Evolutionary conservation across 92 coral and sea anemone species (phyloP), one percentile per base, ranked within the genome.

Genomic region (Virgularia gustaviana): DNA sequence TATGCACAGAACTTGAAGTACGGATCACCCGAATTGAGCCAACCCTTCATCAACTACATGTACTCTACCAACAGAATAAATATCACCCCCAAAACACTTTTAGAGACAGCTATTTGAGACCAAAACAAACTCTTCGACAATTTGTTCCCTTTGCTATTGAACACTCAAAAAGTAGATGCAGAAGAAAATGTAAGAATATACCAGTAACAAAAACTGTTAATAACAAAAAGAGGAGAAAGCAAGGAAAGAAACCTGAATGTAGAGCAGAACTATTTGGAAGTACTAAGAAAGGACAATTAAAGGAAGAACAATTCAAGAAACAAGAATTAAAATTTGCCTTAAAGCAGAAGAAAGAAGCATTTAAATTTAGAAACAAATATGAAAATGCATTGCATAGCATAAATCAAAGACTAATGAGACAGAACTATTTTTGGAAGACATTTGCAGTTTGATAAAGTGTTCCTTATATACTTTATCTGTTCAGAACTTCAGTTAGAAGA

Each of bases 261-360:
- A 16, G 8, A 32, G 19, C 55, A 38, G 30, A 34, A 32, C 9
- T 49, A 4, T 36, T 28, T 51, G 22, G 41, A 49, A 68, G 35
- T 16, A 11, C 19, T 34, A 28, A 32, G 36, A 30, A 65, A 36
- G 30, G 44, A 22, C 72, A 65, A 65, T 8, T 65, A 9, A 65
- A 41, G 29, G 19, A 23, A 34, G 38, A 2, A 3, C 66, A 0
- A 10, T 33, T 33, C 37, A 30, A 60, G 24, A 60, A 60, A 47
- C 16, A 33, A 36, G 43, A 60, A 33, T 31, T 60, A 15, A 60
- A 32, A n/a, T 9, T 80, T 81, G 63, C 88, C 83, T 91, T 91
- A 52, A 20, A 83, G 60, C 25, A 61, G 38, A 63, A 52, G 53
- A 73, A 61, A 4, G 28, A 25, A 55, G 61, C 60, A 49, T 29